Percentiles rank a stretch among this genome's conserved stretches.
These are phyloP conservation scores for Limosa lapponica DNA, from an alignment of 2,797 vertebrate species.

Conservation along the genomic window DNA sequence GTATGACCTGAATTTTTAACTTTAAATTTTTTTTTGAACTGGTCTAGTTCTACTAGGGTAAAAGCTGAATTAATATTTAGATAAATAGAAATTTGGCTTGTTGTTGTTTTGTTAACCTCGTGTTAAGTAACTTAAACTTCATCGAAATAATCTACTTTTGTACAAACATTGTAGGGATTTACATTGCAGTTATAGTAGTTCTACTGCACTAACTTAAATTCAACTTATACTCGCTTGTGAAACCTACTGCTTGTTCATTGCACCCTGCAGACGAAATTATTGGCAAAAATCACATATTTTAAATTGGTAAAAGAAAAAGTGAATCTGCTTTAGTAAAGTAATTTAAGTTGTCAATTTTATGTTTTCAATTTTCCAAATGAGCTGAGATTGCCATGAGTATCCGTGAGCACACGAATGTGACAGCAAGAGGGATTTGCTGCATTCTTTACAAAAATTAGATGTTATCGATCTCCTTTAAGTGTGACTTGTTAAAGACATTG, in stretches of 20 bases:
- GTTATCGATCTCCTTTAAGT: not conserved
- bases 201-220: not conserved
- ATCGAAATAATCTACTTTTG: not conserved
- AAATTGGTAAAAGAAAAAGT: not conserved
- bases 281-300: not conserved
- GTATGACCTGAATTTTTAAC: not conserved
- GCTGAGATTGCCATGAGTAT: not conserved
- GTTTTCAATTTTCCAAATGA: conserved; percentile 28
- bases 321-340: not conserved
- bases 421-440: not conserved
- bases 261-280: not conserved
- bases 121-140: not conserved
- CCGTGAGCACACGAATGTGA: not conserved
- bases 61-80: not conserved
- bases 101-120: not conserved
- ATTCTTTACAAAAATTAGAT: not conserved
- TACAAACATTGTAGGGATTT: not conserved
- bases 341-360: not conserved
- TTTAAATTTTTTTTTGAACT: not conserved
- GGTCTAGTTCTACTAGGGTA: not conserved
- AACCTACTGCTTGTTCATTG: not conserved
- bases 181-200: not conserved
- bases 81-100: not conserved
- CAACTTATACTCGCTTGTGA: not conserved
- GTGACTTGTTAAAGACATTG: not conserved